Conservation (phyloP, 2,113 vertebrate species). For the Saccopteryx leptura region DNA sequence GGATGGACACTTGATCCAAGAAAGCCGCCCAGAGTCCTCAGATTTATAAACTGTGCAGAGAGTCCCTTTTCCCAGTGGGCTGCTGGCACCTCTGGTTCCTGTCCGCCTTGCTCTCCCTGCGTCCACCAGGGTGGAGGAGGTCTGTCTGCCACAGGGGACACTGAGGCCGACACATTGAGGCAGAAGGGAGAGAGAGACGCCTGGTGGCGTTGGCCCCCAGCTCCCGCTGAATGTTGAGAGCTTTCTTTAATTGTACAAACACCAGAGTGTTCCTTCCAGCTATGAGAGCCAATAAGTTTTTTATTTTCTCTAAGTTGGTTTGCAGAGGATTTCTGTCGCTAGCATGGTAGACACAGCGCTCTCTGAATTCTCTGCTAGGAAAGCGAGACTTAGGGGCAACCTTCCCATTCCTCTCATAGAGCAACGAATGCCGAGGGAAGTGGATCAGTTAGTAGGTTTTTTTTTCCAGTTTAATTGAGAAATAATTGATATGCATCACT, state of each 20-base stretch:
- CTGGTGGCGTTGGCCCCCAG: not conserved
- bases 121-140: not conserved
- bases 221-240: not conserved
- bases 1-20: not conserved
- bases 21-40: not conserved
- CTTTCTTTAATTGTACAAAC: slow-evolving; percentile 53
- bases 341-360: not conserved
- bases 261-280: slow-evolving; percentile 42
- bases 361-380: not conserved
- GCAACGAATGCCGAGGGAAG: not conserved
- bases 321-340: slow-evolving; percentile 58
- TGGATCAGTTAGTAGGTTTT: not conserved
- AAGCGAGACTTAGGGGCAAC: not conserved
- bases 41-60: not conserved
- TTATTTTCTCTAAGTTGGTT: slow-evolving; percentile 45
- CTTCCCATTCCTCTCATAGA: not conserved
- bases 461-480: not conserved
- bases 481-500: not conserved
- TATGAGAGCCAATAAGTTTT: slow-evolving; percentile 38
- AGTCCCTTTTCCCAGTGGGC: not conserved
- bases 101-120: not conserved
- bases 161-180: not conserved
- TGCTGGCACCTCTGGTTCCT: not conserved
- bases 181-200: not conserved
- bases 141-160: not conserved